Percentiles rank a stretch among this genome's conserved stretches.
These are phyloP conservation scores for Sinopyrophorus schimmeli DNA, from an alignment of 2,888 invertebrate species.

Conservation along the genomic window DNA sequence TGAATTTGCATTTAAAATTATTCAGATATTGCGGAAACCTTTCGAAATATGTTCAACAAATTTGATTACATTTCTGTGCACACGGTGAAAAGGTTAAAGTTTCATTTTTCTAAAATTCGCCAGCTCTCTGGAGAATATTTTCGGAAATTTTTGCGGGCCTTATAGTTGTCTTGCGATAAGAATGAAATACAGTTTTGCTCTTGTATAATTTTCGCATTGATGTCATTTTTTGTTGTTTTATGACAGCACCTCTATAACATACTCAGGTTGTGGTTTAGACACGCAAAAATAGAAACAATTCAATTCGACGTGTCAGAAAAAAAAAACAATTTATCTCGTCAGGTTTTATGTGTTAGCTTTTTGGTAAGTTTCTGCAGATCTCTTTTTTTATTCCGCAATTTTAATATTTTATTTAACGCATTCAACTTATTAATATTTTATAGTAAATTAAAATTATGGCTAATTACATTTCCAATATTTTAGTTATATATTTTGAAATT, in stretches of 20 bases:
- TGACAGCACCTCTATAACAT: constrained; percentile 8
- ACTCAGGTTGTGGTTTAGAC: neutral
- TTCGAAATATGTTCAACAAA: neutral
- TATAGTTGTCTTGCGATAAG: neutral
- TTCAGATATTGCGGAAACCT: constrained; percentile 5
- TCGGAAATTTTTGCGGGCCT: neutral
- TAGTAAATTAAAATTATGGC: too few relatives aligned
- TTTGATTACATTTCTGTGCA: neutral
- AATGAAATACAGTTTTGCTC: constrained; percentile 4
- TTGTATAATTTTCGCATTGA: constrained; percentile 6
- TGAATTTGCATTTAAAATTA: constrained; percentile 26
- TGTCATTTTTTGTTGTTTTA: constrained; percentile 10
- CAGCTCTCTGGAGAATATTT: neutral
- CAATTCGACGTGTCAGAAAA: constrained; percentile 17
- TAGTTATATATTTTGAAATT: too few relatives aligned
- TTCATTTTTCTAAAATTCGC: neutral
- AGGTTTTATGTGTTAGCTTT: too few relatives aligned
- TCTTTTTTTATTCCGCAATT: too few relatives aligned
- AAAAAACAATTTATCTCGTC: too few relatives aligned
- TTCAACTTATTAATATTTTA: too few relatives aligned
- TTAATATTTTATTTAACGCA: too few relatives aligned
- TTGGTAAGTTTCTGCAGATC: too few relatives aligned
- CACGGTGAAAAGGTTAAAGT: neutral
- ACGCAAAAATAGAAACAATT: constrained; percentile 16
- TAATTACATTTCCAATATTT: too few relatives aligned